Conservation (phyloP, 2,113 vertebrate genomes). For the Pleuronectes platessa region DNA sequence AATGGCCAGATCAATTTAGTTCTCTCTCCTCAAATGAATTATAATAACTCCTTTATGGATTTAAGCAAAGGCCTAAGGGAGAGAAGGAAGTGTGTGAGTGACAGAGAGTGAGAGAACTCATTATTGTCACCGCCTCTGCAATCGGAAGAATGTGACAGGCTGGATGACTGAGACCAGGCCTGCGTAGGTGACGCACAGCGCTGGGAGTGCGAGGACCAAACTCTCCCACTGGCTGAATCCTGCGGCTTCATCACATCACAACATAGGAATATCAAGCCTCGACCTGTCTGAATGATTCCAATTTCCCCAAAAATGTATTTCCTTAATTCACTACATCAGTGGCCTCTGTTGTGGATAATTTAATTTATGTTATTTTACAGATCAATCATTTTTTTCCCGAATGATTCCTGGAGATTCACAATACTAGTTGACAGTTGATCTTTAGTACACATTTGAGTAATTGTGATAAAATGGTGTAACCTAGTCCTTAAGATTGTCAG, state of each 20-base stretch:
- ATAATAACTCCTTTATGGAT: not conserved
- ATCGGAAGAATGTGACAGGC: not conserved
- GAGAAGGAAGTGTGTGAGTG: not conserved
- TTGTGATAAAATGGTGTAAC: too few species aligned
- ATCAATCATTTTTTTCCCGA: not conserved
- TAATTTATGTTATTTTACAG: not conserved
- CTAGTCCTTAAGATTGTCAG: too few species aligned
- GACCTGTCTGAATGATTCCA: not conserved
- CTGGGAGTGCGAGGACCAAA: not conserved
- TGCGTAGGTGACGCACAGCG: not conserved
- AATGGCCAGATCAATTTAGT: not conserved
- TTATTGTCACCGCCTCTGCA: not conserved
- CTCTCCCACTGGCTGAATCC: not conserved
- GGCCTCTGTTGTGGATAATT: not conserved
- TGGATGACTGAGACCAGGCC: not conserved
- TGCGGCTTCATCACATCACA: not conserved
- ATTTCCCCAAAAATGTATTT: not conserved
- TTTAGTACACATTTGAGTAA: too few species aligned
- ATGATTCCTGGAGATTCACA: too few species aligned
- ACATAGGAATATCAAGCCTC: not conserved
- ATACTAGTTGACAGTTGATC: too few species aligned
- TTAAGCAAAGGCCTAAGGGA: not conserved
- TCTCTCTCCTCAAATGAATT: not conserved
- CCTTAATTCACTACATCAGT: not conserved
- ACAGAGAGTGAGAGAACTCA: not conserved